These are phyloP conservation scores for Gambusia holbrooki DNA, from an alignment of 2,113 vertebrate genomes.

Conservation along the genomic window DNA sequence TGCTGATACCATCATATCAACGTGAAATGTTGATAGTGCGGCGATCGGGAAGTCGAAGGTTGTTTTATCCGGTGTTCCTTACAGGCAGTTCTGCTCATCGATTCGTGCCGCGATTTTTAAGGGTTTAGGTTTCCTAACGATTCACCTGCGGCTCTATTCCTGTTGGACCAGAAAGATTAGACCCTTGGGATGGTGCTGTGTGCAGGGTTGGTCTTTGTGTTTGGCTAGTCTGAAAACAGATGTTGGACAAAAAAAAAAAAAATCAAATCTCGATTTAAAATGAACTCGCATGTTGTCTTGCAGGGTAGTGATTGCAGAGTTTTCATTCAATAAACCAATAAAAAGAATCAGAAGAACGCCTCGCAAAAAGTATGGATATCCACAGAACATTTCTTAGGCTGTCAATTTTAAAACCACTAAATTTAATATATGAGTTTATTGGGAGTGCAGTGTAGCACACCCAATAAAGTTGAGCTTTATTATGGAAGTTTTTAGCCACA, in stretches of 20 bases:
- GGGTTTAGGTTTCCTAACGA: constrained; percentile 78
- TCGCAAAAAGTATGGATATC: not conserved
- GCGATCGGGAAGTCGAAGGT: constrained; percentile 70
- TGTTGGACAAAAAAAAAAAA: constrained; percentile 30
- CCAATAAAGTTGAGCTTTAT: too few species aligned
- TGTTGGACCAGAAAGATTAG: constrained; percentile 76
- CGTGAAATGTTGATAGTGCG: constrained; percentile 77
- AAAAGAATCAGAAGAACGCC: not conserved
- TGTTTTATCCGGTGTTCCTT: constrained; percentile 70
- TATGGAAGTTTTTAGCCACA: too few species aligned
- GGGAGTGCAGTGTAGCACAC: too few species aligned
- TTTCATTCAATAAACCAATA: constrained; percentile 1
- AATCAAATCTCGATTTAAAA: constrained; percentile 12
- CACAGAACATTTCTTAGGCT: not conserved
- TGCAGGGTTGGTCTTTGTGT: constrained; percentile 31
- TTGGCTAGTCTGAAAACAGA: constrained; percentile 26
- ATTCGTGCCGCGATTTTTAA: constrained; percentile 78
- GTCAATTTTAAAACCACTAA: too few species aligned
- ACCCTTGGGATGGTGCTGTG: constrained; percentile 63
- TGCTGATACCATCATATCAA: constrained; percentile 61
- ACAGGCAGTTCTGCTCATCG: constrained; percentile 75
- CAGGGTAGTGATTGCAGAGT: not conserved
- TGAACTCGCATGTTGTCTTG: constrained; percentile 2
- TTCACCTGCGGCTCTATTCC: constrained; percentile 78
- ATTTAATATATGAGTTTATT: too few species aligned